Conservation (phyloP, 2,113 vertebrate species). For the Cyanistes caeruleus region DNA sequence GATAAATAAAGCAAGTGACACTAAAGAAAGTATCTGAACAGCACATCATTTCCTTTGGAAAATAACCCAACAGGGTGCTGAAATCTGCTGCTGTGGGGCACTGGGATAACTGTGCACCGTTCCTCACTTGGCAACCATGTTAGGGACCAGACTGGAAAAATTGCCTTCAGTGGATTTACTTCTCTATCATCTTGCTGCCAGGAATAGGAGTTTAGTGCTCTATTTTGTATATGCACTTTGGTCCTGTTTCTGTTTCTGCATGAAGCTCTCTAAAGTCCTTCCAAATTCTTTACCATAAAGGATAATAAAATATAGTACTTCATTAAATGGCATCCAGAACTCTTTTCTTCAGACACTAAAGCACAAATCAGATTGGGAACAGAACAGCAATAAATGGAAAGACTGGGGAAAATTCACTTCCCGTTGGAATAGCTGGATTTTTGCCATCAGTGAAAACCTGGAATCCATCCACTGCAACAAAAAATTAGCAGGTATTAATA, state of each 20-base stretch:
- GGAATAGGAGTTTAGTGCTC: not conserved
- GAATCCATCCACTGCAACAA: not conserved
- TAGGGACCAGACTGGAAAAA: not conserved
- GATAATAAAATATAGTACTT: conserved; percentile 13
- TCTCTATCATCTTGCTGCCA: not conserved
- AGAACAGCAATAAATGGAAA: not conserved
- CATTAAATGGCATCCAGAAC: not conserved
- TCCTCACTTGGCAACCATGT: not conserved
- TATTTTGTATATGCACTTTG: not conserved
- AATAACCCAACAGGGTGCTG: not conserved
- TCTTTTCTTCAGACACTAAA: not conserved
- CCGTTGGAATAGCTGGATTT: not conserved
- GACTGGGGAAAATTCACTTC: not conserved
- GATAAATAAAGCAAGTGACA: not conserved
- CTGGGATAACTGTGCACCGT: rapidly evolving
- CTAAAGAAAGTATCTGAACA: not conserved
- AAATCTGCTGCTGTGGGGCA: not conserved
- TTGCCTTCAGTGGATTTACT: not conserved
- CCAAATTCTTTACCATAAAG: conserved; percentile 49
- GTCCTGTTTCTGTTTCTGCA: conserved; percentile 1
- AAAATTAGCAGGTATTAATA: conserved; percentile 20
- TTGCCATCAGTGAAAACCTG: not conserved
- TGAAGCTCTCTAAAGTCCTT: conserved; percentile 3
- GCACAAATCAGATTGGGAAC: not conserved
- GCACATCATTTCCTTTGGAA: not conserved